phyloP scores from a whole-genome alignment of 2,113 vertebrate genomes.

The Cyanistes caeruleus region DNA sequence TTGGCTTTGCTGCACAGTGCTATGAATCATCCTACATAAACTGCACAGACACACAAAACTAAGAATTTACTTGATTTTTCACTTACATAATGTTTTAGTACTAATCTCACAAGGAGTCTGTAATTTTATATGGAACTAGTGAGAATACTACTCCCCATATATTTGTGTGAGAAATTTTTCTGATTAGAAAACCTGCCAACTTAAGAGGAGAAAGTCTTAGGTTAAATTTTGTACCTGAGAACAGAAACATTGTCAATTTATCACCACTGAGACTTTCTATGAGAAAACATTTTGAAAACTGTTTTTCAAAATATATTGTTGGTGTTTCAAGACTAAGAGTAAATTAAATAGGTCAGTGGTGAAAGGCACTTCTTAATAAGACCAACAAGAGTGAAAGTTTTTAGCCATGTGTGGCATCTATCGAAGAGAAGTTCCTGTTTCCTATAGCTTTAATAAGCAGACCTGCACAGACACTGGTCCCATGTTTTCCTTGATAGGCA shows the following conservation, averaged over 20 bases:
- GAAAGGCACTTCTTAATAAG: neutral
- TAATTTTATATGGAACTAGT: neutral
- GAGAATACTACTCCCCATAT: neutral
- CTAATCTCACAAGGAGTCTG: neutral
- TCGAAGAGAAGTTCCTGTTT: neutral
- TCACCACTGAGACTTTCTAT: neutral
- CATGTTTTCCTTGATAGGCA: neutral
- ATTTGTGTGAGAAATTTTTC: neutral
- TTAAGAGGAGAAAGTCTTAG: neutral
- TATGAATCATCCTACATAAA: neutral
- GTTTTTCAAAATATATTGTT: neutral
- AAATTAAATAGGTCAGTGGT: neutral
- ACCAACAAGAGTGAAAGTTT: neutral
- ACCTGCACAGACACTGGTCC: neutral
- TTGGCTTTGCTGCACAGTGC: neutral
- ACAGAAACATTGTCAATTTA: neutral
- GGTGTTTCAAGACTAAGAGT: neutral
- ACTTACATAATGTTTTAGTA: slow-evolving; percentile 12
- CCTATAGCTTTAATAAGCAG: neutral
- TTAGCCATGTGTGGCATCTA: neutral
- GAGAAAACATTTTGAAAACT: neutral
- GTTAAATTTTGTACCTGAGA: neutral
- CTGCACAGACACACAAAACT: neutral
- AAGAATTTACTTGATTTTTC: slow-evolving; percentile 14
- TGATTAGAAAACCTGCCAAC: neutral